Conservation (phyloP, 2,113 vertebrate genomes). For the Machaerirhynchus nigripectus region DNA sequence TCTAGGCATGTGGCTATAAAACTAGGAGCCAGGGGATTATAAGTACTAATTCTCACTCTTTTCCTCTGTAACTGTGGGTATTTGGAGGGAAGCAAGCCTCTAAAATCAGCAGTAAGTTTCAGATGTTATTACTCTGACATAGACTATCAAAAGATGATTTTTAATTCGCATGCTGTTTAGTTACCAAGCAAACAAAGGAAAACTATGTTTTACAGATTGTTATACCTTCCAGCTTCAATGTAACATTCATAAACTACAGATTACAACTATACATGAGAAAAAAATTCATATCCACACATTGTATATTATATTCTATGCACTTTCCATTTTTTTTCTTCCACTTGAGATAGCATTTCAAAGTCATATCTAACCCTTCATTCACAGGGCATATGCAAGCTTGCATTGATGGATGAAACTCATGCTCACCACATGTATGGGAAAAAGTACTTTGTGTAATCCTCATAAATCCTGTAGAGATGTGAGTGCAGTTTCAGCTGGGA, state of each 20-base stretch:
- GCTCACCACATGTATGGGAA: neutral
- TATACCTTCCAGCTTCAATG: neutral
- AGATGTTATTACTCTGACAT: neutral
- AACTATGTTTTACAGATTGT: neutral
- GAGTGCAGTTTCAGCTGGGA: neutral
- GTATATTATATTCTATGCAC: neutral
- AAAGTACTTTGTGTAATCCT: slow-evolving; percentile 28
- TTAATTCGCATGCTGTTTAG: neutral
- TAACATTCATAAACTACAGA: neutral
- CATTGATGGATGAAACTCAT: slow-evolving; percentile 17
- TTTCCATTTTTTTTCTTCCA: neutral
- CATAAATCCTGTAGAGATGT: neutral
- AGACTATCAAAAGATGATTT: neutral
- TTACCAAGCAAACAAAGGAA: neutral
- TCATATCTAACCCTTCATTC: neutral
- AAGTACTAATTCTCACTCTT: neutral
- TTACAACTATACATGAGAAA: neutral
- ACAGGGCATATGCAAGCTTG: neutral
- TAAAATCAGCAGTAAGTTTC: neutral
- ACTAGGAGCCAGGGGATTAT: neutral
- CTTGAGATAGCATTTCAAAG: slow-evolving; percentile 38
- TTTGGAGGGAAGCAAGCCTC: neutral
- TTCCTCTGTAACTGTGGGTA: neutral
- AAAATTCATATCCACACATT: neutral
- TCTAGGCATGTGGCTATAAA: neutral